Percentiles rank a stretch among this genome's conserved stretches.
phyloP scores from a whole-genome alignment of 2,113 vertebrate species.

The Poicephalus gulielmi region DNA sequence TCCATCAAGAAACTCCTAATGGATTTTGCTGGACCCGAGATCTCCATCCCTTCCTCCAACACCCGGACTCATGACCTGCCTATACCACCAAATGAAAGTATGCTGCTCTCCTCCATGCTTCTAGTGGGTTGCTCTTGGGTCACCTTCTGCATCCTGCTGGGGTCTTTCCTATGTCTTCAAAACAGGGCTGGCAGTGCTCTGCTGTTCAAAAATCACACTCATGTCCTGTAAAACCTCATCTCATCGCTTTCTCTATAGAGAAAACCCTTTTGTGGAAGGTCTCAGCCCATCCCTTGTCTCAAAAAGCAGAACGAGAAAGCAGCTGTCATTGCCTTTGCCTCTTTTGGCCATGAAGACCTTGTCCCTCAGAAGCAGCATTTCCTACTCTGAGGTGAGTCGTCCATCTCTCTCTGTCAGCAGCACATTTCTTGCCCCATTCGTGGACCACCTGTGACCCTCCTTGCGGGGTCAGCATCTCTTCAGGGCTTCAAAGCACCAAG shows the following conservation, averaged over 20 bases:
- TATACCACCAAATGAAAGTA: neutral
- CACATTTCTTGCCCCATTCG: neutral
- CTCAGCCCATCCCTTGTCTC: neutral
- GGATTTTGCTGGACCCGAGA: neutral
- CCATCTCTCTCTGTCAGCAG: neutral
- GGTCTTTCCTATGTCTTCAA: neutral
- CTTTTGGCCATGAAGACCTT: neutral
- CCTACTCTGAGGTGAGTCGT: neutral
- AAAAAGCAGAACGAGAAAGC: neutral
- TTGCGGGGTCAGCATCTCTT: neutral
- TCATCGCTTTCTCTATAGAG: neutral
- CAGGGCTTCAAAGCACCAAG: rapidly evolving
- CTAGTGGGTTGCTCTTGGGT: neutral
- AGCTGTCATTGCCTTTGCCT: neutral
- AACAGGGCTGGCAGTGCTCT: neutral
- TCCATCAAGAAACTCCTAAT: neutral
- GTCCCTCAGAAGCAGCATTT: neutral
- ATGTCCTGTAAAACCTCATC: neutral
- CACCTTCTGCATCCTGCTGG: neutral
- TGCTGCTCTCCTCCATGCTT: neutral
- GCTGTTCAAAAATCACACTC: neutral
- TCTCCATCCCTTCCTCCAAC: neutral
- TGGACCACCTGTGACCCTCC: neutral
- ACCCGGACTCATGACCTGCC: neutral
- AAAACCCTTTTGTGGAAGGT: neutral